Percentiles rank a stretch among this genome's conserved stretches.
Conservation (phyloP, 2,888 invertebrate genomes). For the Hydrotaea cyrtoneurina region DNA sequence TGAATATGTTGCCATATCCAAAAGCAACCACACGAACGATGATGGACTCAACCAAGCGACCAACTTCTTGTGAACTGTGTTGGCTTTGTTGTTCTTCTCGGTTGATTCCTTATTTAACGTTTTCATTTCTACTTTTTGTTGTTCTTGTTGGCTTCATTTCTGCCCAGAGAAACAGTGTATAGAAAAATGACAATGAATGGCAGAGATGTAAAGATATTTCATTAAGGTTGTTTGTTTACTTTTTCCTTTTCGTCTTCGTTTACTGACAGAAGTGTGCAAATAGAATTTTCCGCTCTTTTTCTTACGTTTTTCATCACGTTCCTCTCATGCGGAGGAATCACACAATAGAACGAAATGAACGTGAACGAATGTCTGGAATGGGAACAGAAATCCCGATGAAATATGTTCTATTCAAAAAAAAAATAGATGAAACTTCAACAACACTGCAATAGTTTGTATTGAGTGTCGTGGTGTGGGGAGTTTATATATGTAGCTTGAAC, state of each 20-base stretch:
- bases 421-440: no score
- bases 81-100: not conserved
- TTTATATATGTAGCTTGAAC: no score
- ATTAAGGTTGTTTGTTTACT: constrained; percentile 23
- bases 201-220: constrained; percentile 34
- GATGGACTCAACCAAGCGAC: no score
- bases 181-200: constrained; percentile 1
- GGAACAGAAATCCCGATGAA: not conserved
- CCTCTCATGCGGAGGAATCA: not conserved
- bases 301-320: not conserved
- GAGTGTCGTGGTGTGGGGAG: not conserved
- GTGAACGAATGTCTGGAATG: not conserved
- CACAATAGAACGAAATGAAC: constrained; percentile 2
- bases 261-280: constrained; percentile 30
- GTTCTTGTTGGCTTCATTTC: not conserved
- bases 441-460: not conserved
- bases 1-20: constrained; percentile 7
- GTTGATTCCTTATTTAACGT: not conserved
- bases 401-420: no score
- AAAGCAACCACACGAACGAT: not conserved
- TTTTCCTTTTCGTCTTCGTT: constrained; percentile 1
- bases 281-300: constrained; percentile 27
- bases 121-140: not conserved
- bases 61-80: not conserved
- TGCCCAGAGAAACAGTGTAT: not conserved